Evolutionary conservation across 2,797 vertebrate species (phyloP), one percentile per base, ranked within the genome.

Genomic region (Spatula clypeata): DNA sequence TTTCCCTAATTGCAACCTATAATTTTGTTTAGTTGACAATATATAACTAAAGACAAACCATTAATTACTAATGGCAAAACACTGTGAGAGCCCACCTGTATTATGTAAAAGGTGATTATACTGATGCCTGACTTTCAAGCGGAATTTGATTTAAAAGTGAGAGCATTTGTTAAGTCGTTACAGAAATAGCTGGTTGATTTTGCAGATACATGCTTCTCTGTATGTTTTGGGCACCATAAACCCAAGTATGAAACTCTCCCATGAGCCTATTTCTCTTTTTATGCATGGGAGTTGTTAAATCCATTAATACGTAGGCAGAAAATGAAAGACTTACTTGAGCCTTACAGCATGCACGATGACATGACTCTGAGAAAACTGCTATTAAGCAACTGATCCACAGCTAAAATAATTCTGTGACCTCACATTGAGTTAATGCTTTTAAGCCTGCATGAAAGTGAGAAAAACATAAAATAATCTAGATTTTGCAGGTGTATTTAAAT

Each of bases 351-450:
- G 44, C 57, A 31, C 80, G 80, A 89, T 89, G 93, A 76, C 75
- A 62, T 74, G 82, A 85, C 74, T 88, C 71, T 42, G 49, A 93
- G 21, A 81, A 92, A 90, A 86, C 66, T 34, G 58, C 72, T 95
- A 83, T 96, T 96, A 95, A 94, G 72, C 82, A 93, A 77, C 64
- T 91, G 79, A 85, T 67, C 77, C 20, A 1, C 79, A 85, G 75
- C 77, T 94, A 76, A 95, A 96, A 90, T 92, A 94, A 96, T 96
- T 93, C 29, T 57, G 61, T 96, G 91, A 94, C 93, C 76, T 91
- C 79, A 76, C 71, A 73, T 42, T 79, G 69, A 97, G 45, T 86
- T 92, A 94, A 93, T 87, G 77, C 90, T 79, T 95, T 85, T 84
- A 91, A 94, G 32, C 79, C 21, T 23, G 71, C 65, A 60, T 86